phyloP scores from a whole-genome alignment of 2,113 vertebrate species.

The Corythoichthys haematopterus region DNA sequence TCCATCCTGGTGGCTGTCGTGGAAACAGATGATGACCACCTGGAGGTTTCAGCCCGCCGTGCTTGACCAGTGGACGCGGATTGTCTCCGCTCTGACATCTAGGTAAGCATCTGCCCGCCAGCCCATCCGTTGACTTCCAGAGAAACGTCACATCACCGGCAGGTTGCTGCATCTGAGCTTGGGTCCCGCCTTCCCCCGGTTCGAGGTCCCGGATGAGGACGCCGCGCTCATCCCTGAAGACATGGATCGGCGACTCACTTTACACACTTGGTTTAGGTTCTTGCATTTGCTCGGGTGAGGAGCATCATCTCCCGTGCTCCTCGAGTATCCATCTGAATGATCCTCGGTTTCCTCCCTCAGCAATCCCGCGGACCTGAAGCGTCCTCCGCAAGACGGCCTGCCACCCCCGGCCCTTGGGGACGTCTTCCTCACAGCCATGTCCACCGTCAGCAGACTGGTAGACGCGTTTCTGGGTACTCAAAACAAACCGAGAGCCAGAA shows the following conservation, averaged over 20 bases:
- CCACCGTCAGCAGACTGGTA: slow-evolving; percentile 84
- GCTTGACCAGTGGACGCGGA: slow-evolving; percentile 96
- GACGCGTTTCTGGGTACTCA: slow-evolving; percentile 88
- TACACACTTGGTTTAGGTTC: slow-evolving; percentile 95
- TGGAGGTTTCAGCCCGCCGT: slow-evolving; percentile 94
- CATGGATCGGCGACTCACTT: slow-evolving; percentile 91
- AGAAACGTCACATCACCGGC: not conserved
- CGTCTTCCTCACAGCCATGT: slow-evolving; percentile 86
- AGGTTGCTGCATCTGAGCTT: slow-evolving; percentile 89
- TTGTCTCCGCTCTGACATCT: slow-evolving; percentile 89
- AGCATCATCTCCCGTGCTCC: not conserved
- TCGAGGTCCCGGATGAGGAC: slow-evolving; percentile 93
- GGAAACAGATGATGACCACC: slow-evolving; percentile 93
- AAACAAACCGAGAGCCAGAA: not conserved
- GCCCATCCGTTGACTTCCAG: not conserved
- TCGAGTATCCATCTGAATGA: not conserved
- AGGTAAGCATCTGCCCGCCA: slow-evolving; percentile 67
- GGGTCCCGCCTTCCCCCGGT: slow-evolving; percentile 87
- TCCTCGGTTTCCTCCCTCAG: slow-evolving; percentile 56
- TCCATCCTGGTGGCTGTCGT: slow-evolving; percentile 93
- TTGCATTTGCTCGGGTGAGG: not conserved
- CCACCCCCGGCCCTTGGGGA: slow-evolving; percentile 95
- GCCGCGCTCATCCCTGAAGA: slow-evolving; percentile 86
- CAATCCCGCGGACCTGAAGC: slow-evolving; percentile 96
- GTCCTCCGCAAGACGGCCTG: slow-evolving; percentile 88